Evolutionary conservation across 2,113 vertebrate genomes (phyloP).

Genomic region (Trinectes maculatus): DNA sequence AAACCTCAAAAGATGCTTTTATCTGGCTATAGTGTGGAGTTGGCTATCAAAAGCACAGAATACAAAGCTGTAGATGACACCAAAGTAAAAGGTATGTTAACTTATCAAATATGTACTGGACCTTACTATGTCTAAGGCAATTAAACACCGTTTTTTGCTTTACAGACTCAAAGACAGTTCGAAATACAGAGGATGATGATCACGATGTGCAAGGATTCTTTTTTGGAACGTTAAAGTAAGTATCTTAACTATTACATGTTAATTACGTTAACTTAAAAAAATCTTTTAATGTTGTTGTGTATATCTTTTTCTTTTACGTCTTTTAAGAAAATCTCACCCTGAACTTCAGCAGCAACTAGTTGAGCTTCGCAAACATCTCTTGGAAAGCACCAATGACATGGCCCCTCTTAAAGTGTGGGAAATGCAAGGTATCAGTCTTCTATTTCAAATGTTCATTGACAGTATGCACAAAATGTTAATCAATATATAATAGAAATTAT

Average conservation of each 20-base stretch:
- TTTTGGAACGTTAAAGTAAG: slow-evolving; percentile 92
- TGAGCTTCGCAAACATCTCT: slow-evolving; percentile 89
- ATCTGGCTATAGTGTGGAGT: slow-evolving; percentile 95
- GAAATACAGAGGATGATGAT: slow-evolving; percentile 77
- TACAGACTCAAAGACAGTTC: slow-evolving; percentile 81
- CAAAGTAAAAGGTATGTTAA: slow-evolving; percentile 86
- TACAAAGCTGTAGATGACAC: slow-evolving; percentile 96
- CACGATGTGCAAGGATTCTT: slow-evolving; percentile 90
- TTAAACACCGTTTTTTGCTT: slow-evolving; percentile 21
- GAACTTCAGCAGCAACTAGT: slow-evolving; percentile 86
- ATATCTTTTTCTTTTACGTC: slow-evolving; percentile 12
- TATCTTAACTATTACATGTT: slow-evolving; percentile 11
- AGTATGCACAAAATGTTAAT: not conserved
- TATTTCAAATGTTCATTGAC: not conserved
- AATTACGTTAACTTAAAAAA: not conserved
- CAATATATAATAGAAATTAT: not conserved
- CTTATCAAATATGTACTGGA: slow-evolving; percentile 9
- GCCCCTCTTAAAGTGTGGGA: slow-evolving; percentile 96
- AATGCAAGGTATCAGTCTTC: slow-evolving; percentile 86
- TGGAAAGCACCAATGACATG: slow-evolving; percentile 90
- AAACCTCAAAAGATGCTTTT: slow-evolving; percentile 87
- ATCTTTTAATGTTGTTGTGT: not conserved
- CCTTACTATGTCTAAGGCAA: slow-evolving; percentile 11
- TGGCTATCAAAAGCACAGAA: slow-evolving; percentile 97
- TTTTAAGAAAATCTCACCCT: slow-evolving; percentile 86